Percentiles rank a stretch among this genome's conserved stretches.
phyloP scores from a whole-genome alignment of 2,113 vertebrate species.

The Formicarius rufipectus region DNA sequence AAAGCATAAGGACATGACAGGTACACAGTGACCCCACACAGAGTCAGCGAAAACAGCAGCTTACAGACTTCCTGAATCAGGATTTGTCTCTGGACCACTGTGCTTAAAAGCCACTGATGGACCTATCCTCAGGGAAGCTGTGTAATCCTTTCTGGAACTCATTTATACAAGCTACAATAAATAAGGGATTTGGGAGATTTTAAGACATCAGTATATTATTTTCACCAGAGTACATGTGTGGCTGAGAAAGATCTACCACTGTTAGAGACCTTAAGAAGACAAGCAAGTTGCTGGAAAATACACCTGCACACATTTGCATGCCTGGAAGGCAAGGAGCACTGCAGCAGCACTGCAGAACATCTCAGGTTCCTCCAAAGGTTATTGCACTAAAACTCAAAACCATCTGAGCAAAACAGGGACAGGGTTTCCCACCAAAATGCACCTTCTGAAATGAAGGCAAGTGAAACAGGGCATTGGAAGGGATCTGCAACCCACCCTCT shows the following conservation, averaged over 20 bases:
- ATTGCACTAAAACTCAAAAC: neutral
- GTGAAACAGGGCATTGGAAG: rapidly evolving
- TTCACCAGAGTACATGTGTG: neutral
- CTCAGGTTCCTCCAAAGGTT: neutral
- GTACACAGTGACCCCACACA: neutral
- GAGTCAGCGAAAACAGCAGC: neutral
- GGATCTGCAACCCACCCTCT: neutral
- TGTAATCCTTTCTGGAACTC: neutral
- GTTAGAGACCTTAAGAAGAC: neutral
- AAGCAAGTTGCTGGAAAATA: neutral
- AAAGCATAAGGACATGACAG: rapidly evolving
- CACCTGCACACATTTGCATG: neutral
- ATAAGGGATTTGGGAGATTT: conserved; percentile 6
- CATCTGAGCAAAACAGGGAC: neutral
- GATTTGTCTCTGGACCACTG: neutral
- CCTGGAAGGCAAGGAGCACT: neutral
- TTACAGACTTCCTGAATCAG: neutral
- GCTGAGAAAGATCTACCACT: neutral
- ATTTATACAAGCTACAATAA: conserved; percentile 12
- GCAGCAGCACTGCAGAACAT: neutral
- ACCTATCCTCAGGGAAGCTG: neutral
- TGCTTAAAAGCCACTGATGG: neutral
- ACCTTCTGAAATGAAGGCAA: neutral
- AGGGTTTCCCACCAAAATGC: neutral
- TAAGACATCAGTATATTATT: neutral